These are phyloP conservation scores for Gasterosteus nipponicus DNA, from an alignment of 2,113 vertebrate species.

Conservation along the genomic window DNA sequence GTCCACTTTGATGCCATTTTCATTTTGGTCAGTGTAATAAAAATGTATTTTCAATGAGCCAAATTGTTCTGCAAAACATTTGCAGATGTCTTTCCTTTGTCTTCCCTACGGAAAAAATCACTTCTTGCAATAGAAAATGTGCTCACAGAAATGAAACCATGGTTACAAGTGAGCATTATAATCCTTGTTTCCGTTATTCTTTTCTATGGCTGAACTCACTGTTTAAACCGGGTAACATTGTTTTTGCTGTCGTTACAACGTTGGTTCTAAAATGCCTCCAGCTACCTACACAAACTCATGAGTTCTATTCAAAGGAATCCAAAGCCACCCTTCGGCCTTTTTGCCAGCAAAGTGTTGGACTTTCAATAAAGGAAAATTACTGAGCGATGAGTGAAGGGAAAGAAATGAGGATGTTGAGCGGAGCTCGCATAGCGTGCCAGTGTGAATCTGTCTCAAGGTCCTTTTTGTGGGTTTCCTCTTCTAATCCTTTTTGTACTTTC, in stretches of 20 bases:
- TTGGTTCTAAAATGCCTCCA: slow-evolving; percentile 1
- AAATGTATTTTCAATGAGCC: background rate
- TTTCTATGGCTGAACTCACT: background rate
- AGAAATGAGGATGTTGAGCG: background rate
- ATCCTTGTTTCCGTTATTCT: background rate
- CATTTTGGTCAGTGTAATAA: background rate
- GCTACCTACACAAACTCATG: background rate
- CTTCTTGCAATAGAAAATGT: background rate
- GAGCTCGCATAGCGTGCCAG: background rate
- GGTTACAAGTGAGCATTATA: background rate
- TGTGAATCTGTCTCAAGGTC: background rate
- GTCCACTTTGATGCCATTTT: background rate
- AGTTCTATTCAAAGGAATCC: background rate
- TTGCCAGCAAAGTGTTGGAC: background rate
- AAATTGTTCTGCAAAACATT: background rate
- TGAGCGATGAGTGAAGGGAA: background rate
- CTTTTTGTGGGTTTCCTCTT: background rate
- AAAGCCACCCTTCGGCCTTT: background rate
- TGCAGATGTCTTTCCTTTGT: background rate
- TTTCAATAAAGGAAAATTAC: background rate
- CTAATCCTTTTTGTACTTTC: background rate
- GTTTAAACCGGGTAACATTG: background rate
- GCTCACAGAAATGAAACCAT: background rate
- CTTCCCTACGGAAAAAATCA: background rate
- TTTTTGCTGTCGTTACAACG: background rate